Percentiles rank a stretch among this genome's conserved stretches.
Evolutionary conservation across 2,797 vertebrate species (phyloP).

Genomic region (Atherinosoma microstoma): DNA sequence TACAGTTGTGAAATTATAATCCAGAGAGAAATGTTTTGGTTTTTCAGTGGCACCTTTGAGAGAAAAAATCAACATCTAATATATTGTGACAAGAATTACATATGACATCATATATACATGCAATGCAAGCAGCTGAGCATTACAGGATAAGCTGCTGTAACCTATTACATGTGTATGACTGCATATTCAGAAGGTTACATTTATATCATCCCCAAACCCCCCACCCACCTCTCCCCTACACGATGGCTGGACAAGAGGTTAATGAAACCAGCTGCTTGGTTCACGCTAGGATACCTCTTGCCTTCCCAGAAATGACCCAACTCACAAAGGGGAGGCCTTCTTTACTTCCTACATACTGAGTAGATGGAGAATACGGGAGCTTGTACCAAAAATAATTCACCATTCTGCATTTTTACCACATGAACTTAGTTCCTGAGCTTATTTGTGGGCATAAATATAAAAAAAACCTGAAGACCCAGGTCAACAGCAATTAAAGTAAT

Average conservation of each 20-base stretch:
- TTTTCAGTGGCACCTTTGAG: background rate
- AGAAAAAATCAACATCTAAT: background rate
- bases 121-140: slow-evolving; percentile 34
- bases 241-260: slow-evolving; percentile 82
- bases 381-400: slow-evolving; percentile 31
- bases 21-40: background rate
- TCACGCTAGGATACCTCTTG: slow-evolving; percentile 76
- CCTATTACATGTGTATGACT: slow-evolving; percentile 65
- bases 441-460: slow-evolving; percentile 16
- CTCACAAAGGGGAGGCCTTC: slow-evolving; percentile 68
- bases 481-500: background rate
- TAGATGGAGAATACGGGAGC: slow-evolving; percentile 21
- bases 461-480: background rate
- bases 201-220: slow-evolving; percentile 57
- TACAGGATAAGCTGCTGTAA: slow-evolving; percentile 42
- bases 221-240: slow-evolving; percentile 64
- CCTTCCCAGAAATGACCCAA: slow-evolving; percentile 69
- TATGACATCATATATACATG: slow-evolving; percentile 31
- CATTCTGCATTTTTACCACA: slow-evolving; percentile 1
- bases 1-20: too few relatives aligned
- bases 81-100: slow-evolving; percentile 27
- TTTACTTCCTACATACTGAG: slow-evolving; percentile 53
- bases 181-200: slow-evolving; percentile 83
- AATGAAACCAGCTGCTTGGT: slow-evolving; percentile 87
- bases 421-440: slow-evolving; percentile 24